phyloP scores from a whole-genome alignment of 2,113 vertebrate genomes.

The Cyprinodon brontotheroides region DNA sequence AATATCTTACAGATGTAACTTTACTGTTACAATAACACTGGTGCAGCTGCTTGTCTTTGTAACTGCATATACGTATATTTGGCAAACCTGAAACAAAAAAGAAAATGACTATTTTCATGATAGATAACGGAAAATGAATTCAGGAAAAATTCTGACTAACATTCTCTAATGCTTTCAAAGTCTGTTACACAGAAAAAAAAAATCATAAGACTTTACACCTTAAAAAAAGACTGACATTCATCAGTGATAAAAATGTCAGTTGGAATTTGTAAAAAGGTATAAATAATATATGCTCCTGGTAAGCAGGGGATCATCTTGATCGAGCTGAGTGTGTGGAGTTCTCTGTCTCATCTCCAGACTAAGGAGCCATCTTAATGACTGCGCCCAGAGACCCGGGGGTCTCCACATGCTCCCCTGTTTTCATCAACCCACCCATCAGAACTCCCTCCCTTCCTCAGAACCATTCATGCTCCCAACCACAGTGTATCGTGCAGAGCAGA shows the following conservation, averaged over 20 bases:
- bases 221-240: constrained; percentile 46
- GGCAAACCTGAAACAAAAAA: neutral
- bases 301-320: constrained; percentile 75
- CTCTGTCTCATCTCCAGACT: constrained; percentile 68
- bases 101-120: neutral
- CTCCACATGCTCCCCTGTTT: constrained; percentile 34
- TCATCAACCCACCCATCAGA: constrained; percentile 19
- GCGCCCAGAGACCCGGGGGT: constrained; percentile 62
- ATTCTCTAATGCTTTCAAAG: neutral
- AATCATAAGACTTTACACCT: constrained; percentile 13
- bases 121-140: too few species aligned
- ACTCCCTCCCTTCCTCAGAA: constrained; percentile 18
- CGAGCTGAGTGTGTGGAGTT: constrained; percentile 57
- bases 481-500: constrained; percentile 37
- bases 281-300: constrained; percentile 72
- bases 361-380: constrained; percentile 72
- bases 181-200: neutral
- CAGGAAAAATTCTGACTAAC: neutral
- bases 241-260: constrained; percentile 72
- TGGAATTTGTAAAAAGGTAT: constrained; percentile 72
- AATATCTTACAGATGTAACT: too few species aligned
- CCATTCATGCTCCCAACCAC: constrained; percentile 33
- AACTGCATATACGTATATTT: neutral
- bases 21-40: too few species aligned
- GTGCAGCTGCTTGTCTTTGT: too few species aligned